phyloP scores from a whole-genome alignment of 2,888 invertebrate species.

The Thalpophila matura region DNA sequence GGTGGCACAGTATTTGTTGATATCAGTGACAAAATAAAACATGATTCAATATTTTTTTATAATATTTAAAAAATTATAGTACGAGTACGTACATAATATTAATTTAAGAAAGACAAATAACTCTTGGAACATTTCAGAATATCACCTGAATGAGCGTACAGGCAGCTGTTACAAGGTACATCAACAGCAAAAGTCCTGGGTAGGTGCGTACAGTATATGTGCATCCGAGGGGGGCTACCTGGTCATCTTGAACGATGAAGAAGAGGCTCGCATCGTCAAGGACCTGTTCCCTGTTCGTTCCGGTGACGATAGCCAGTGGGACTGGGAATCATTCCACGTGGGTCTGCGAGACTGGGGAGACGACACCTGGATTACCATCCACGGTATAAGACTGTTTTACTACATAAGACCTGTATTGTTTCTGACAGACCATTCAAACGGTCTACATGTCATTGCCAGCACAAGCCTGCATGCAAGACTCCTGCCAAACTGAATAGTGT shows the following conservation, averaged over 20 bases:
- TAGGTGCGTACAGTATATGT: constrained; percentile 23
- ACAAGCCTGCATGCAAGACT: too few species aligned
- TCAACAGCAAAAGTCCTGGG: background rate
- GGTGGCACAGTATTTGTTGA: too few species aligned
- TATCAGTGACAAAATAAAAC: too few species aligned
- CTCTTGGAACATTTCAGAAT: constrained; percentile 23
- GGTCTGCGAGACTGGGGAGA: constrained; percentile 21
- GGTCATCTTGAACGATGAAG: constrained; percentile 30
- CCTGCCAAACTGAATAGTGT: too few species aligned
- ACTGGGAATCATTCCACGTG: constrained; percentile 1
- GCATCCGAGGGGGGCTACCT: constrained; percentile 29
- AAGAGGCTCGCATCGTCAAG: constrained; percentile 28
- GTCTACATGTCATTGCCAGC: background rate
- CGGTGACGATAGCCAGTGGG: background rate
- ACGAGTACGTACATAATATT: too few species aligned
- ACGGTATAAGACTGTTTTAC: constrained; percentile 7
- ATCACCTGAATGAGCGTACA: constrained; percentile 15
- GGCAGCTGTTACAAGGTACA: constrained; percentile 46
- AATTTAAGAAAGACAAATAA: too few species aligned
- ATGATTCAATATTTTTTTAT: too few species aligned
- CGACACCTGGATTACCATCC: constrained; percentile 21
- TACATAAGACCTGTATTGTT: too few species aligned
- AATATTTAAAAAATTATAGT: too few species aligned
- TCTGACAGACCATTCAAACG: background rate
- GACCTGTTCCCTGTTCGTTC: constrained; percentile 16